Base-by-base conservation (phyloP, 2,888 invertebrate species). In the Troides helena region DNA sequence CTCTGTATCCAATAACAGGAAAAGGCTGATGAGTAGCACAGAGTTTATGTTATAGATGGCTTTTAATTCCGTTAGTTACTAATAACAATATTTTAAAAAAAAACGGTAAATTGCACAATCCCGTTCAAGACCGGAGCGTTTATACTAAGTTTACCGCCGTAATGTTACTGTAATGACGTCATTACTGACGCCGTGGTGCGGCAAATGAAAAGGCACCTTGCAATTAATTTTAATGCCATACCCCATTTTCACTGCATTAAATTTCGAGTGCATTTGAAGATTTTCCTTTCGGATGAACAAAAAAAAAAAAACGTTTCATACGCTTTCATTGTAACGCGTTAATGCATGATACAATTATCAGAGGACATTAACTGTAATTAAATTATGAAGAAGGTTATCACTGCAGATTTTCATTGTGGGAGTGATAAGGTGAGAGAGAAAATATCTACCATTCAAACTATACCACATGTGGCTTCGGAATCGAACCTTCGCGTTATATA, bases 201-300 rank as follows among this genome's bases (percentile, higher is more conserved):
- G 50, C 58, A 57, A 59, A 66, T 62, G 66, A 66, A 70, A 70
- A 62, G 62, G 70, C 70, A 63, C 66, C 66, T 14, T 58, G 70
- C 66, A 70, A 70, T 70, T 70, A 70, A 70, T 70, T 70, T 70
- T 70, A 70, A 70, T 63, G 70, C 70, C 53, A 66, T 62, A 59
- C 70, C 62, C 62, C 66, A 66, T 70, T 70, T 66, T 65, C 65
- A 65, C 62, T 65, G 65, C 65, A 69, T 69, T 66, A 58, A 69
- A 62, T 69, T 62, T 58, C 58, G 46, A 69, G 69, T 69, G 57
- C 65, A 58, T 65, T 65, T 65, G 57, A 65, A 71, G 61, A 71
- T 69, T 67, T 12, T 57, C 71, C 46, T 66, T 65, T 23, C 56
- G 56, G 30, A 30, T 30, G 30, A 6, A 61, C 69, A 69, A 57